phyloP scores from a whole-genome alignment of 2,888 invertebrate species.

The Alsophila aescularia region DNA sequence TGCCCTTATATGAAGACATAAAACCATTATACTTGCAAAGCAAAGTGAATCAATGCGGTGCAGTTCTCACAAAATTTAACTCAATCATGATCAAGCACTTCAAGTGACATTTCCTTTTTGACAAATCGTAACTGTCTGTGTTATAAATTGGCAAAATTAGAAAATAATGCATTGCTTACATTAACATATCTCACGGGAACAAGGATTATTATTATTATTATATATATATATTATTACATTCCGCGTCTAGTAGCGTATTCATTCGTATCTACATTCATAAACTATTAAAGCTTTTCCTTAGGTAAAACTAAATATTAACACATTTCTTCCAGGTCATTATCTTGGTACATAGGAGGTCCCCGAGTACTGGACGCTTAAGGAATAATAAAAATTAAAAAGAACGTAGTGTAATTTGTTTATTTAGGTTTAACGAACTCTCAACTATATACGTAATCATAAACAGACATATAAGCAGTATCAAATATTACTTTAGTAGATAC shows the following conservation, averaged over 20 bases:
- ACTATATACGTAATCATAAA: no score
- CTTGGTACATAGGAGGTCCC: no score
- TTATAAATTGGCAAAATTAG: not conserved
- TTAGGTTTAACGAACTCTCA: no score
- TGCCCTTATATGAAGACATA: not conserved
- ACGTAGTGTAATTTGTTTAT: no score
- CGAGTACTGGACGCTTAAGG: no score
- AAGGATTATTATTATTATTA: not conserved
- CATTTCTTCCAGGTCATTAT: not conserved
- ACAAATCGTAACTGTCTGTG: not conserved
- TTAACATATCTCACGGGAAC: not conserved
- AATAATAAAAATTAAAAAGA: no score
- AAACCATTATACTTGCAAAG: not conserved
- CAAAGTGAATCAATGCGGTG: not conserved
- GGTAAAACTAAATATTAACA: not conserved
- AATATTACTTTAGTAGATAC: no score
- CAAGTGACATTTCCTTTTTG: slow-evolving; percentile 1
- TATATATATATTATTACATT: not conserved
- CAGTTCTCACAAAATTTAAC: not conserved
- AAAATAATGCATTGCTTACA: not conserved
- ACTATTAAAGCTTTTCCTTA: not conserved
- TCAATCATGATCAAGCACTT: no score
- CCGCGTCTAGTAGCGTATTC: no score
- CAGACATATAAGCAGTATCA: no score
- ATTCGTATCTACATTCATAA: no score